phyloP scores from a whole-genome alignment of 1,140 invertebrate species.

The Trachelipus rathkii region DNA sequence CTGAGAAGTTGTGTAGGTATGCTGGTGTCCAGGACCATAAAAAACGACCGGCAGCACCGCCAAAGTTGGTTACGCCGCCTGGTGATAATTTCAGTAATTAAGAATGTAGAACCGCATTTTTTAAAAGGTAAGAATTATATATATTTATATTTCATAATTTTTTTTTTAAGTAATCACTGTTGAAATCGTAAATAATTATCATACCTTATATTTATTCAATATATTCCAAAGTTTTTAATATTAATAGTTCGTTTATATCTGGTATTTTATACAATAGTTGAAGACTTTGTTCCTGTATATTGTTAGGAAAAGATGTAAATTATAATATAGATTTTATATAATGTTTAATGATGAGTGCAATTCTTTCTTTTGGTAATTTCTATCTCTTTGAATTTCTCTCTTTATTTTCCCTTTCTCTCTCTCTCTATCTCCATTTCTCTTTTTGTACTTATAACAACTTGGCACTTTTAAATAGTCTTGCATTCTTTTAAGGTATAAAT shows the following conservation, averaged over 20 bases:
- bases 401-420: no score
- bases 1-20: neutral
- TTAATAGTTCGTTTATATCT: slow-evolving; percentile 1
- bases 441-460: no score
- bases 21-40: slow-evolving; percentile 8
- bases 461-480: no score
- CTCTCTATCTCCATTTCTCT: no score
- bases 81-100: neutral
- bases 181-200: no score
- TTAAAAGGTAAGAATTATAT: neutral
- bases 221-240: neutral
- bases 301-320: neutral
- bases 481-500: no score
- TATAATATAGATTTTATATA: neutral
- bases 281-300: neutral
- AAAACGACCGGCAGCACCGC: no score
- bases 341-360: neutral
- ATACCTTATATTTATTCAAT: no score
- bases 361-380: neutral
- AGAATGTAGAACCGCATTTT: neutral
- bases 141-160: neutral
- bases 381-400: no score
- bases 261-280: slow-evolving; percentile 1
- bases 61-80: no score
- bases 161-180: no score